Evolutionary conservation across 2,113 vertebrate species (phyloP).

Genomic region (Diglossa brunneiventris): DNA sequence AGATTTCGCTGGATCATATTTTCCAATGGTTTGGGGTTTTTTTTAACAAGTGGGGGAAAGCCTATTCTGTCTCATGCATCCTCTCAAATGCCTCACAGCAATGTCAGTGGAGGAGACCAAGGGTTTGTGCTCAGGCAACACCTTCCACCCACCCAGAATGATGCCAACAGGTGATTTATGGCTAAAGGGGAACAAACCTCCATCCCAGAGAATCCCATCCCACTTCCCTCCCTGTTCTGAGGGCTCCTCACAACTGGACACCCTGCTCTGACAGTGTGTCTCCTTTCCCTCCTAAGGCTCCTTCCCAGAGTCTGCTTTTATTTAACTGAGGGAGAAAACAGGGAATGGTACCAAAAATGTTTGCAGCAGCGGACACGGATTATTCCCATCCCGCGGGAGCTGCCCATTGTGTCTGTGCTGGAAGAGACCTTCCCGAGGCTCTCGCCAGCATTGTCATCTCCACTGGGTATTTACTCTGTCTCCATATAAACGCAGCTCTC

Average conservation of each 20-base stretch:
- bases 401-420: neutral
- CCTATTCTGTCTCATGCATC: fast-evolving
- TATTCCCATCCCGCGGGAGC: neutral
- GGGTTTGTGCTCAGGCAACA: neutral
- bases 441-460: neutral
- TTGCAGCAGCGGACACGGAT: neutral
- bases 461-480: neutral
- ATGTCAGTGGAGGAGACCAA: fast-evolving
- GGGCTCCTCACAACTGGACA: neutral
- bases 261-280: fast-evolving
- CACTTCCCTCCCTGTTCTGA: fast-evolving
- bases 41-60: fast-evolving
- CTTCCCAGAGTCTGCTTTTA: neutral
- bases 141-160: fast-evolving
- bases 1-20: neutral
- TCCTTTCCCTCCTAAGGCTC: neutral
- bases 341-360: neutral
- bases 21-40: fast-evolving
- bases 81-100: fast-evolving
- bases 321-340: neutral
- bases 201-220: neutral
- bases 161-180: fast-evolving
- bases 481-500: neutral
- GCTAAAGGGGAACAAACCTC: neutral
- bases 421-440: neutral